phyloP scores from a whole-genome alignment of 1,140 invertebrate genomes.

The Papilio machaon region DNA sequence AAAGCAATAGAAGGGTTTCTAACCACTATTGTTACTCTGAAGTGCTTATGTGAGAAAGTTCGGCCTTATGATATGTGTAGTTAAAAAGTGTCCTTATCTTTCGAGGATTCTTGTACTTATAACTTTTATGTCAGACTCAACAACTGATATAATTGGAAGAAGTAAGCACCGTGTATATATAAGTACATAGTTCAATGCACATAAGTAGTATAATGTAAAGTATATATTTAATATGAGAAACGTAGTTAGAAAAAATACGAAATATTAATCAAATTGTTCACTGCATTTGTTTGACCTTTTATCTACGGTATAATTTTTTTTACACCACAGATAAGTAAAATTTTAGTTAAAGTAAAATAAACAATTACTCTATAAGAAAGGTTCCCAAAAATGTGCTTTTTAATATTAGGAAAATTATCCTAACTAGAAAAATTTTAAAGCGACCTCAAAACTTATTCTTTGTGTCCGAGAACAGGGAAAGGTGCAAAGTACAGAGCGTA shows the following conservation, averaged over 20 bases:
- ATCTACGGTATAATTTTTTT: too few relatives aligned
- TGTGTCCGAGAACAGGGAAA: not conserved
- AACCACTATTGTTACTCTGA: not conserved
- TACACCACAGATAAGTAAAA: too few relatives aligned
- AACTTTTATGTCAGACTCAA: not conserved
- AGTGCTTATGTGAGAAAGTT: conserved; percentile 3
- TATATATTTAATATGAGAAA: not conserved
- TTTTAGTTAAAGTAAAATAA: not conserved
- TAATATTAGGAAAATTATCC: not conserved
- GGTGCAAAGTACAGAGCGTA: conserved; percentile 11
- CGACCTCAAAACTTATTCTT: conserved; percentile 15
- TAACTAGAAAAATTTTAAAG: not conserved
- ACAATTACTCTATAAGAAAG: not conserved
- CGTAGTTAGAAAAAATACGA: not conserved
- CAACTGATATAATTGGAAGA: not conserved
- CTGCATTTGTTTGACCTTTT: not conserved
- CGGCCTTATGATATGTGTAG: not conserved
- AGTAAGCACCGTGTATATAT: not conserved
- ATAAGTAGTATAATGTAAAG: not conserved
- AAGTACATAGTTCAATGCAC: not conserved
- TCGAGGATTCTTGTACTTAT: not conserved
- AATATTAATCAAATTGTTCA: not conserved
- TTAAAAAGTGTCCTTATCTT: conserved; percentile 11
- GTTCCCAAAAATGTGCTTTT: not conserved
- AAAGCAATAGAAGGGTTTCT: conserved; percentile 1